Conservation (phyloP, 2,888 invertebrate species). For the Pyrochroa serraticornis region DNA sequence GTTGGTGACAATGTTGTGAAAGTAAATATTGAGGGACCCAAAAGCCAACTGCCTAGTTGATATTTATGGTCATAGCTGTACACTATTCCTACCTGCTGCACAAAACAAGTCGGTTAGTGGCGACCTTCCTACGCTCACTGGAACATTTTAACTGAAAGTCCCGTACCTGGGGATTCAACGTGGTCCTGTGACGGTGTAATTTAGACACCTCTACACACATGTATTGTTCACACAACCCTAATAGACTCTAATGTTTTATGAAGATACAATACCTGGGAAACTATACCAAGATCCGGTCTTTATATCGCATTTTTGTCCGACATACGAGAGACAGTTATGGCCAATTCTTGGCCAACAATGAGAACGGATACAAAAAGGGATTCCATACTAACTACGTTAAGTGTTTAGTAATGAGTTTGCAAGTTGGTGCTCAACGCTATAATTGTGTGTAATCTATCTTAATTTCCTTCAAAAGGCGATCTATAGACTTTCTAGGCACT, state of each 20-base stretch:
- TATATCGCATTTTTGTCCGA: too few relatives aligned
- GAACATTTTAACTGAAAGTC: constrained; percentile 30
- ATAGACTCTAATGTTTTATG: constrained; percentile 14
- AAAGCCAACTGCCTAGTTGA: neutral
- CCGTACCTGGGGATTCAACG: constrained; percentile 28
- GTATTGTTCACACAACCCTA: constrained; percentile 21
- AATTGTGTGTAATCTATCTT: constrained; percentile 24
- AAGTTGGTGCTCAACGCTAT: constrained; percentile 26
- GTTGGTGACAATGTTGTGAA: neutral
- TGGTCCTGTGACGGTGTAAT: constrained; percentile 20
- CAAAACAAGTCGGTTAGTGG: constrained; percentile 7
- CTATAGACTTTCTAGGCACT: too few relatives aligned
- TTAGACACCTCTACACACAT: constrained; percentile 25
- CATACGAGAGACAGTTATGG: too few relatives aligned
- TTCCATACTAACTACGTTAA: constrained; percentile 31
- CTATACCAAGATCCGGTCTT: too few relatives aligned
- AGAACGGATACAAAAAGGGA: constrained; percentile 29
- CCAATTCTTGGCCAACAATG: too few relatives aligned
- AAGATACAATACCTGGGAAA: constrained; percentile 5
- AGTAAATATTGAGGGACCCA: neutral
- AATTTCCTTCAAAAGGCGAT: constrained; percentile 15
- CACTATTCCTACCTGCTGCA: constrained; percentile 5
- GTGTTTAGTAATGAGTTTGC: constrained; percentile 34
- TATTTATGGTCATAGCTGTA: constrained; percentile 19
- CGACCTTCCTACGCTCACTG: constrained; percentile 29